These are phyloP conservation scores for Melanogrammus aeglefinus DNA, from an alignment of 2,797 vertebrate genomes.

Conservation along the genomic window DNA sequence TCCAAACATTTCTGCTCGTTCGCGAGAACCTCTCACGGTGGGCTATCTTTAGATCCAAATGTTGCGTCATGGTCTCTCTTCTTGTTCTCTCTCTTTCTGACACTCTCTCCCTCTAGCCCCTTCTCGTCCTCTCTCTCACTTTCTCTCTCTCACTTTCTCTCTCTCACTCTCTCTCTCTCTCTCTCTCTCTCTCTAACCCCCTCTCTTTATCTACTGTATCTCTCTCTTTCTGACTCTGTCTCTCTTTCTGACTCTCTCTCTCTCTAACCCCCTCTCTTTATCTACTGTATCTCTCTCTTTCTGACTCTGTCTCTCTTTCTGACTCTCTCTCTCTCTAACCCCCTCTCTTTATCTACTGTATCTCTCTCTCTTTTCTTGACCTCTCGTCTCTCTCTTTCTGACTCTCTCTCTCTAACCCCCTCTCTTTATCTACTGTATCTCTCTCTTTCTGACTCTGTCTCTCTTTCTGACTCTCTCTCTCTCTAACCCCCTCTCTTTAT, in stretches of 20 bases:
- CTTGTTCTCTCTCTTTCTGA: not conserved
- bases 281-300: not conserved
- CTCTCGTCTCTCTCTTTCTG: not conserved
- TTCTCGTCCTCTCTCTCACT: not conserved
- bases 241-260: conserved; percentile 13
- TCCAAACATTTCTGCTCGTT: conserved; percentile 50
- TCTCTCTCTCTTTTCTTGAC: not conserved
- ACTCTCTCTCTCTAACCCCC: conserved; percentile 9
- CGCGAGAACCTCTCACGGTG: conserved; percentile 36
- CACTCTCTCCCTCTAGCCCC: not conserved
- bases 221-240: conserved; percentile 1
- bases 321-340: not conserved
- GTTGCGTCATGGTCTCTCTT: conserved; percentile 41
- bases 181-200: not conserved
- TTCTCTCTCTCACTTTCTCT: not conserved
- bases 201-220: not conserved
- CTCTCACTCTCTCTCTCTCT: not conserved
- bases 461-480: not conserved
- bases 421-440: not conserved
- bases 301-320: not conserved
- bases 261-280: not conserved
- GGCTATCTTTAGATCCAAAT: conserved; percentile 59
- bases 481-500: not conserved
- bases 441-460: not conserved
- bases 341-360: not conserved